Evolutionary conservation across 2,888 invertebrate genomes (phyloP), one percentile per base, ranked within the genome.

Genomic region (Leptura quadrifasciata): DNA sequence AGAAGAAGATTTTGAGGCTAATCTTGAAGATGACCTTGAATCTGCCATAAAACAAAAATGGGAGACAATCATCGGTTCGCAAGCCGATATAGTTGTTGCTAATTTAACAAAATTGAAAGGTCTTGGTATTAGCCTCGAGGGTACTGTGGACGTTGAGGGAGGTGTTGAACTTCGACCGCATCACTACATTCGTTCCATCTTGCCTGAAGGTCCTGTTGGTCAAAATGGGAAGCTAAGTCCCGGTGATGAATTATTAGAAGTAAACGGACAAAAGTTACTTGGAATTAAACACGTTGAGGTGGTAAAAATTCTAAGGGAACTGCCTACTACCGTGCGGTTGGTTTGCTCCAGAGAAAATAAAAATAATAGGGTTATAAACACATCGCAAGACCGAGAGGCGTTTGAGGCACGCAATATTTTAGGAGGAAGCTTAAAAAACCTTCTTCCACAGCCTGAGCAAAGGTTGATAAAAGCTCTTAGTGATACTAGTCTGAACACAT

Each of bases 141-240:
- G 99, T 39, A 99, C 99, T 0, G 99, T 98, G 15, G 99, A 99
- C 87, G 98, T 81, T 0, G 98, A 99, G 90, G 95, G 96, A 84
- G 99, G 99, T 2, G 93, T 96, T 83, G 99, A 99, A 91, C 94
- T 98, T 55, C 93, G 98, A 83, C 99, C 99, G n/a, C 98, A 98
- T 90, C 99, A 99, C 90, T 99, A 98, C 88, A 98, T 99, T 85
- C 93, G 99, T 82, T 97, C 97, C 39, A 98, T 99, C 82, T 92
- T 98, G 76, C 95, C 97, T 9, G 97, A 98, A 87, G 99, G 99
- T 3, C 99, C 99, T 0, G 98, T 99, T 0, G 99, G 98, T 0
- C 93, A 94, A 82, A 97, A 97, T 87, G 97, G 96, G 1, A 93
- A 93, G 75, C 91, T 99, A n/a, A 92, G 93, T 85, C 96, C 98